Conservation (phyloP, 2,888 invertebrate species). For the Drosophila siamana region DNA sequence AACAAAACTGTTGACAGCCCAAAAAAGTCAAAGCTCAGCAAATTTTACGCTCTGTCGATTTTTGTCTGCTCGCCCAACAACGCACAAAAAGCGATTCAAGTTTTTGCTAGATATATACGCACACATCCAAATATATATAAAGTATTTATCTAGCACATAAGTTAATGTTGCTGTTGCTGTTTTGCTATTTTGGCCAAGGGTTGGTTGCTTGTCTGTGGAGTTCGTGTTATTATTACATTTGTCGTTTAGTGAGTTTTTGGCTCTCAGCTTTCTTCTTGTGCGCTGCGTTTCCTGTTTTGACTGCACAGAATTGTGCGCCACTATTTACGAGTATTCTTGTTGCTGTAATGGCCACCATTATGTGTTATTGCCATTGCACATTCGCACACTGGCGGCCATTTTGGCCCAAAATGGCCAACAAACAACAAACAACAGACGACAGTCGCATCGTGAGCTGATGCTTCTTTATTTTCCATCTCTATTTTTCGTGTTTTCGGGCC, state of each 20-base stretch:
- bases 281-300: slow-evolving; percentile 75
- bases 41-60: slow-evolving; percentile 35
- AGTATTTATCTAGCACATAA: slow-evolving; percentile 48
- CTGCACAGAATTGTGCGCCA: slow-evolving; percentile 69
- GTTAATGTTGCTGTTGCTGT: slow-evolving; percentile 9
- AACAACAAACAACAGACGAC: too few species aligned
- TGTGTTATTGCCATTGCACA: slow-evolving; percentile 54
- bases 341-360: slow-evolving; percentile 71
- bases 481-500: slow-evolving; percentile 21
- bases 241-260: slow-evolving; percentile 75
- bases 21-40: slow-evolving; percentile 35
- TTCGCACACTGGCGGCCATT: slow-evolving; percentile 53
- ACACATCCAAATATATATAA: too few species aligned
- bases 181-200: slow-evolving; percentile 31
- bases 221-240: slow-evolving; percentile 70
- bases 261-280: slow-evolving; percentile 25
- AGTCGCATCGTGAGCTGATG: slow-evolving; percentile 33
- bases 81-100: slow-evolving; percentile 22
- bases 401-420: slow-evolving; percentile 32
- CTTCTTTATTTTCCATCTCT: not conserved
- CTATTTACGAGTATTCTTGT: slow-evolving; percentile 65
- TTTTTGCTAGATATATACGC: slow-evolving; percentile 19
- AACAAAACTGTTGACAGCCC: slow-evolving; percentile 39
- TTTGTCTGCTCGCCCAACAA: slow-evolving; percentile 18
- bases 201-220: slow-evolving; percentile 29